phyloP scores from a whole-genome alignment of 1,140 invertebrate species.

The Carposina sasakii region DNA sequence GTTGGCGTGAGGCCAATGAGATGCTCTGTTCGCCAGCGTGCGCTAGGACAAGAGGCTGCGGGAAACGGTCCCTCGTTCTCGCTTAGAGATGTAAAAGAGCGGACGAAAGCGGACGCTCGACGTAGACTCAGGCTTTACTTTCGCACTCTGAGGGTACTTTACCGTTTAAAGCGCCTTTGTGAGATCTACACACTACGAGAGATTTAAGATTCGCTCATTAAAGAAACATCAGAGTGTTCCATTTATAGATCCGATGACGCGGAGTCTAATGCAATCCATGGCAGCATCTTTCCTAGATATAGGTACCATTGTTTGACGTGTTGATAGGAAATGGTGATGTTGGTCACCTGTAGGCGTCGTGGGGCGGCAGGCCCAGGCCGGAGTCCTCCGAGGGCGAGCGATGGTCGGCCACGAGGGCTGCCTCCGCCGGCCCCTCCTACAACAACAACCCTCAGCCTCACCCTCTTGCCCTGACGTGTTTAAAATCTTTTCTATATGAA shows the following conservation, averaged over 20 bases:
- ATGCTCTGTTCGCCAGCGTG: slow-evolving; percentile 27
- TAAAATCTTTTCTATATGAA: too few species aligned
- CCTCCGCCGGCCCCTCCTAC: slow-evolving; percentile 76
- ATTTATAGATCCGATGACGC: background rate
- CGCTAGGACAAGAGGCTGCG: slow-evolving; percentile 32
- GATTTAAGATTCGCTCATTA: slow-evolving; percentile 43
- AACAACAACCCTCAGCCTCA: slow-evolving; percentile 64
- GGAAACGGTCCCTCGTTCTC: slow-evolving; percentile 42
- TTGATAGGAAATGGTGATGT: slow-evolving; percentile 9
- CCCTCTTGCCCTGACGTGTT: slow-evolving; percentile 26
- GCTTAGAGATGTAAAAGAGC: slow-evolving; percentile 43
- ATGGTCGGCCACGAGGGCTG: slow-evolving; percentile 72
- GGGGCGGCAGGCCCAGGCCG: slow-evolving; percentile 83
- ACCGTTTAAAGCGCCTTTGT: slow-evolving; percentile 33
- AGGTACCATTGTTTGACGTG: background rate
- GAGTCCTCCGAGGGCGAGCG: slow-evolving; percentile 88
- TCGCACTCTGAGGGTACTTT: slow-evolving; percentile 39
- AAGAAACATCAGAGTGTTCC: background rate
- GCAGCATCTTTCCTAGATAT: background rate
- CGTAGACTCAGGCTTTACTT: slow-evolving; percentile 41
- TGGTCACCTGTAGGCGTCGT: slow-evolving; percentile 74
- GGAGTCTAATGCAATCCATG: background rate
- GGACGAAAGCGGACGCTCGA: slow-evolving; percentile 42
- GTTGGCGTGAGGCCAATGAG: slow-evolving; percentile 54
- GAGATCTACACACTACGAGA: slow-evolving; percentile 22